phyloP scores from a whole-genome alignment of 2,888 invertebrate genomes.

The Eudemis profundana region DNA sequence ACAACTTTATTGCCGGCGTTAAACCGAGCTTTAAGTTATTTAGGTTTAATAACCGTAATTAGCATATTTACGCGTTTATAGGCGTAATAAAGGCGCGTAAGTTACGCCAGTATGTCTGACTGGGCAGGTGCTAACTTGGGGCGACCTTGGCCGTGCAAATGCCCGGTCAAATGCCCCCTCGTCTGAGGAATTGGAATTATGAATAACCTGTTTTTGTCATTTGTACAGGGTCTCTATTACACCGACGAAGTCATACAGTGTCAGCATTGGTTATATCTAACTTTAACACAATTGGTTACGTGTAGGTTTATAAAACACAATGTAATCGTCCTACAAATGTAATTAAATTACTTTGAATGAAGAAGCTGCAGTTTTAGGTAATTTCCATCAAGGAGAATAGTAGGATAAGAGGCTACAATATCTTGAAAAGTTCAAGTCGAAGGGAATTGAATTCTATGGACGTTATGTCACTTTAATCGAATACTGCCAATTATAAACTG shows the following conservation, averaged over 20 bases:
- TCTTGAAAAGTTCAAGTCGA: too few relatives aligned
- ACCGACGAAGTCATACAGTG: not conserved
- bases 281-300: too few relatives aligned
- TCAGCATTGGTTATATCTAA: not conserved
- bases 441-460: too few relatives aligned
- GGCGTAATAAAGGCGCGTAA: conserved; percentile 39
- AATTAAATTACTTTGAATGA: too few relatives aligned
- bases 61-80: conserved; percentile 43
- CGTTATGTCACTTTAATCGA: conserved; percentile 1
- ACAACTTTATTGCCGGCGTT: conserved; percentile 31
- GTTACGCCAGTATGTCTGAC: conserved; percentile 34
- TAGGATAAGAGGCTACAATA: too few relatives aligned
- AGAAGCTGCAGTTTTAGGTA: too few relatives aligned
- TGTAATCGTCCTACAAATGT: too few relatives aligned
- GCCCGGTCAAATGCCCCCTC: conserved; percentile 67
- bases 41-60: conserved; percentile 33
- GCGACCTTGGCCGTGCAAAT: conserved; percentile 73
- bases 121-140: conserved; percentile 63
- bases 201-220: conserved; percentile 35
- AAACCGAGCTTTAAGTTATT: conserved; percentile 28
- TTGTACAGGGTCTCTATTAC: not conserved
- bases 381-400: too few relatives aligned
- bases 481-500: too few relatives aligned
- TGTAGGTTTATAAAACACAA: too few relatives aligned
- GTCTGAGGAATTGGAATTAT: conserved; percentile 45